Evolutionary conservation across 2,888 invertebrate species (phyloP).

Genomic region (Adineta ricciae): DNA sequence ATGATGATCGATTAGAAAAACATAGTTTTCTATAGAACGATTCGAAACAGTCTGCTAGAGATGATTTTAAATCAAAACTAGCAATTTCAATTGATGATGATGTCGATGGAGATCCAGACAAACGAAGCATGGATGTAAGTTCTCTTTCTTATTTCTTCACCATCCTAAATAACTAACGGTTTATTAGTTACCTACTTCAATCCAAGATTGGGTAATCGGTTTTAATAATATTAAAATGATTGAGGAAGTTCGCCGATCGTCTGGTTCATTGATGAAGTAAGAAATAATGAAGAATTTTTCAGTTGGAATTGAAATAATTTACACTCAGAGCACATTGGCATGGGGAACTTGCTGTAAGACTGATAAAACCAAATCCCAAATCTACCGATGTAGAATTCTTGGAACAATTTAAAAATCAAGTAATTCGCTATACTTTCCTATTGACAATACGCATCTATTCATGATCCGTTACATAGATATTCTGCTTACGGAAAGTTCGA

Average conservation of each 20-base stretch:
- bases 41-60: not conserved
- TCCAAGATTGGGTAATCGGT: conserved; percentile 13
- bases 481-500: conserved; percentile 87
- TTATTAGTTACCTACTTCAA: not conserved
- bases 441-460: not conserved
- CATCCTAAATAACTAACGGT: too few relatives aligned
- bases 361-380: conserved; percentile 78
- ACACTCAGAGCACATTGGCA: conserved; percentile 64
- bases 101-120: not conserved
- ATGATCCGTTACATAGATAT: conserved; percentile 51
- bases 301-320: not conserved
- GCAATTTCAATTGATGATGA: conserved; percentile 8
- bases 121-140: conserved; percentile 11
- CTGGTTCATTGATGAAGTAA: not conserved
- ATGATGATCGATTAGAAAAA: too few relatives aligned
- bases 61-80: not conserved
- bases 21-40: not conserved
- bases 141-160: too few relatives aligned
- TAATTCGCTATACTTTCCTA: not conserved
- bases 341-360: conserved; percentile 90
- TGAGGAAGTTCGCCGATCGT: conserved; percentile 9
- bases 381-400: conserved; percentile 58
- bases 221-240: conserved; percentile 18
- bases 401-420: conserved; percentile 13
- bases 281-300: not conserved